A percentile compares a stretch with the other conserved stretches of the same genome.
These are phyloP conservation scores for Rhipidura dahli DNA, from an alignment of 2,113 vertebrate genomes.

Conservation along the genomic window DNA sequence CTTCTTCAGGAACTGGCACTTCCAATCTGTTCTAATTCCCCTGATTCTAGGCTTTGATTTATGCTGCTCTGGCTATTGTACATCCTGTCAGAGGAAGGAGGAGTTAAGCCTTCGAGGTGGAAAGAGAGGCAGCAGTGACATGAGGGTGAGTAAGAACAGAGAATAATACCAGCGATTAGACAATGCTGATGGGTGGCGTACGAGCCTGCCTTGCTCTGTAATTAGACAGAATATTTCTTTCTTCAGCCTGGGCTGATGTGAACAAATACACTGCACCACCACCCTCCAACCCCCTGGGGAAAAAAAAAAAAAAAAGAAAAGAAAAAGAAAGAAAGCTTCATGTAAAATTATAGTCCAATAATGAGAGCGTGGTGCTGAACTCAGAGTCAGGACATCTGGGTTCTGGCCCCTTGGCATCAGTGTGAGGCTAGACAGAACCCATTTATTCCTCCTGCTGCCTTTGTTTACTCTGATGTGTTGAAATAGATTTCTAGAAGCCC, in stretches of 20 bases:
- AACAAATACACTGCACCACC: not conserved
- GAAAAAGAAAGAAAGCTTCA: not conserved
- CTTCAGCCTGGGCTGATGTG: not conserved
- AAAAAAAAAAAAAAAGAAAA: not conserved
- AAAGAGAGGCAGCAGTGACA: not conserved
- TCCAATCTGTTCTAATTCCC: conserved; percentile 45
- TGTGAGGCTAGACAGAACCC: not conserved
- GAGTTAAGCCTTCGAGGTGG: not conserved
- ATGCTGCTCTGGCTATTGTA: conserved; percentile 25
- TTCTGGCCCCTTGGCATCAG: not conserved
- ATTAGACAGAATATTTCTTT: not conserved
- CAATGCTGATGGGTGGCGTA: not conserved
- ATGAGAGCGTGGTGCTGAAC: not conserved
- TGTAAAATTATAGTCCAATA: not conserved
- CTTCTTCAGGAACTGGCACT: conserved; percentile 26
- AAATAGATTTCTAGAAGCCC: conserved; percentile 6
- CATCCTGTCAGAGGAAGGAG: conserved; percentile 12
- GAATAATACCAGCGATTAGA: not conserved
- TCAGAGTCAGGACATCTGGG: not conserved
- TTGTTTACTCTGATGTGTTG: not conserved
- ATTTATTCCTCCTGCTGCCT: not conserved
- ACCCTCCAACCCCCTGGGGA: not conserved
- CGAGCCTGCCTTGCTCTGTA: not conserved
- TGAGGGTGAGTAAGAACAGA: not conserved
- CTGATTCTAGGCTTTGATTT: conserved; percentile 33